Conservation (phyloP, 53 echinoderm and acorn worm species). For the Patiria pectinifera region DNA sequence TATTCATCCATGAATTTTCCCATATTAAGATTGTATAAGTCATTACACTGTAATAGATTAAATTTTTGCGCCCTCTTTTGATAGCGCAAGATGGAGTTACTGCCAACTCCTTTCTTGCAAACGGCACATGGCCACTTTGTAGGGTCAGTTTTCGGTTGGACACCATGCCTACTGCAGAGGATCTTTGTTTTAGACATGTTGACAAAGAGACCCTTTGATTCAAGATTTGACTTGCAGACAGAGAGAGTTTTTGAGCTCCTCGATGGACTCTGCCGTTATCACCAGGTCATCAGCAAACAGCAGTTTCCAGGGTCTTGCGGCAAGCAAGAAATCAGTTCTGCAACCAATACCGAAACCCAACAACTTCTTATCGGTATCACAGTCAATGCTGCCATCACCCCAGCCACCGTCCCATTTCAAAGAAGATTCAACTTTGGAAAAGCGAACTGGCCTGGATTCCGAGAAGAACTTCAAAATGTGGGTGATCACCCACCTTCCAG, state of each 20-base stretch:
- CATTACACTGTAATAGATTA: too few relatives aligned
- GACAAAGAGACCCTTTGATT: constrained; percentile 57
- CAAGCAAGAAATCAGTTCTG: too few relatives aligned
- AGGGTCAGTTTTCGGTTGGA: background rate
- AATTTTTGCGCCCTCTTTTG: too few relatives aligned
- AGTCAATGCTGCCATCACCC: constrained; percentile 1
- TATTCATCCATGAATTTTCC: too few relatives aligned
- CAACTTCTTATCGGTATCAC: constrained; percentile 4
- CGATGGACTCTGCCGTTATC: background rate
- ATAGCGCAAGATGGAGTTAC: background rate
- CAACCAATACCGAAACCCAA: too few relatives aligned
- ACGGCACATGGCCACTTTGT: constrained; percentile 2
- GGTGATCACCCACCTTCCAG: constrained; percentile 13
- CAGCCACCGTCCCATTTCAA: background rate
- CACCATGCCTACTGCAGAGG: too few relatives aligned
- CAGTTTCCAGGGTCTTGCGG: constrained; percentile 27
- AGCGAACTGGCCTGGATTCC: constrained; percentile 47
- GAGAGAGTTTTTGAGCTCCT: background rate
- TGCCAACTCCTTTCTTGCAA: background rate
- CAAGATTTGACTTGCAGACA: constrained; percentile 23
- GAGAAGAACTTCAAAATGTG: constrained; percentile 46
- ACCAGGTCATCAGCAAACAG: constrained; percentile 65
- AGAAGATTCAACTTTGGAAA: constrained; percentile 70
- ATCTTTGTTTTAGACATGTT: constrained; percentile 49
- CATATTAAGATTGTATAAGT: too few relatives aligned